These are phyloP conservation scores for Hydropotes inermis DNA, from an alignment of 2,113 vertebrate genomes.

Conservation along the genomic window DNA sequence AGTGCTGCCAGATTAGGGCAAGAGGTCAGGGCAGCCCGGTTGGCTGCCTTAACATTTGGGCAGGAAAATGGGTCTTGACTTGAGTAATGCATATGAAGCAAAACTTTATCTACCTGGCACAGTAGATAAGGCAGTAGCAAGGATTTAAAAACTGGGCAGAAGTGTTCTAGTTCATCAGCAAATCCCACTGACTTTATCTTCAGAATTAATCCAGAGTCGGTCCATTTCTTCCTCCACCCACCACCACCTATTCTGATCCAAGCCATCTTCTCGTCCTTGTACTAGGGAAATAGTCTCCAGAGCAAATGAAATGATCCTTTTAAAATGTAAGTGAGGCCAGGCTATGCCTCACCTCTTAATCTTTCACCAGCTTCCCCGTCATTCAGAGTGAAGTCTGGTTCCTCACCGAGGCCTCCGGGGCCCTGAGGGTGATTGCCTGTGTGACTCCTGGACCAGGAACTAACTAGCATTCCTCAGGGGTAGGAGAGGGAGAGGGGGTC, in stretches of 20 bases:
- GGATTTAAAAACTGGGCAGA: background rate
- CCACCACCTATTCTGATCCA: background rate
- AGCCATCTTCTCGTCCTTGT: background rate
- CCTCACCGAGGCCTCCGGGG: background rate
- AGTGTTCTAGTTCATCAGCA: background rate
- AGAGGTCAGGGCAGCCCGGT: background rate
- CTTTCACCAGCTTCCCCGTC: background rate
- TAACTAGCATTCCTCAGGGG: background rate
- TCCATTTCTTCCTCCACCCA: background rate
- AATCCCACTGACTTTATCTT: background rate
- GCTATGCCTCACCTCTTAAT: background rate
- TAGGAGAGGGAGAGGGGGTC: background rate
- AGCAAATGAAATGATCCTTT: background rate
- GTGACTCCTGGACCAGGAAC: background rate
- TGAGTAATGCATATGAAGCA: background rate
- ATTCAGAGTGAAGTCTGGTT: background rate
- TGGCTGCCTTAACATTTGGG: background rate
- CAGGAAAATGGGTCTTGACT: background rate
- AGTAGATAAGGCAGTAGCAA: background rate
- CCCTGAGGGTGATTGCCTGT: background rate
- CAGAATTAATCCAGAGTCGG: background rate
- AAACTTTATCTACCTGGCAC: background rate
- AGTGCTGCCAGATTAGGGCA: background rate
- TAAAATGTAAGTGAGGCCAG: background rate
- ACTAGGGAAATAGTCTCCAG: too few species aligned